A percentile compares a stretch with the other conserved stretches of the same genome.
These are phyloP conservation scores for Volucella bombylans DNA, from an alignment of 2,888 invertebrate genomes.

Conservation along the genomic window DNA sequence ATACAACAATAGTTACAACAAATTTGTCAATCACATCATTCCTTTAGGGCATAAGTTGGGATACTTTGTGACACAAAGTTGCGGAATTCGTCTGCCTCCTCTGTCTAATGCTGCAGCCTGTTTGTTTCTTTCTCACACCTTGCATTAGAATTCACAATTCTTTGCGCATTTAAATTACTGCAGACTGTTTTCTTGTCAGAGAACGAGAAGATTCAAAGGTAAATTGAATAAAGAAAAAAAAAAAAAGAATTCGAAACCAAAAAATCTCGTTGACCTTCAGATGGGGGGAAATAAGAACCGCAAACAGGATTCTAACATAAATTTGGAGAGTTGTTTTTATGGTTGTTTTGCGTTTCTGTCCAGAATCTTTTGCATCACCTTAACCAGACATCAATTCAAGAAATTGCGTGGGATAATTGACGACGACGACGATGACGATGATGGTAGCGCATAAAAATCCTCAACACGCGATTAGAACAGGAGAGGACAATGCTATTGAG, in stretches of 20 bases:
- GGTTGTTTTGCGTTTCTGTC: constrained; percentile 3
- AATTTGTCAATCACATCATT: no score
- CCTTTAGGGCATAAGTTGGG: no score
- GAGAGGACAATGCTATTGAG: constrained; percentile 43
- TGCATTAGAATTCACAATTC: constrained; percentile 27
- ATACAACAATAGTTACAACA: no score
- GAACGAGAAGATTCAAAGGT: no score
- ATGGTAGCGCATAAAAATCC: neutral
- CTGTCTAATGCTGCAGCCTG: no score
- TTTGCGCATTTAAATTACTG: constrained; percentile 14
- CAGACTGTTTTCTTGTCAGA: no score
- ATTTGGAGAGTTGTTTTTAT: constrained; percentile 13
- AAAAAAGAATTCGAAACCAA: constrained; percentile 12
- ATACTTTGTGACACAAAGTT: no score
- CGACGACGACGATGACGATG: neutral
- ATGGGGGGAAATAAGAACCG: constrained; percentile 18
- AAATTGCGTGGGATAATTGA: constrained; percentile 70
- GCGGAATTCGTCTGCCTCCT: no score
- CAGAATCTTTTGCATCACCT: constrained; percentile 10
- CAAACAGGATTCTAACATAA: constrained; percentile 59
- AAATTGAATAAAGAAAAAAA: neutral
- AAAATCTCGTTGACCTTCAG: constrained; percentile 59
- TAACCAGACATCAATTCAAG: constrained; percentile 49
- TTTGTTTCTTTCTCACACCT: neutral
- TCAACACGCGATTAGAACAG: constrained; percentile 45